Evolutionary conservation across 2,113 vertebrate genomes (phyloP), one percentile per base, ranked within the genome.

Genomic region (Falcunculus frontatus): DNA sequence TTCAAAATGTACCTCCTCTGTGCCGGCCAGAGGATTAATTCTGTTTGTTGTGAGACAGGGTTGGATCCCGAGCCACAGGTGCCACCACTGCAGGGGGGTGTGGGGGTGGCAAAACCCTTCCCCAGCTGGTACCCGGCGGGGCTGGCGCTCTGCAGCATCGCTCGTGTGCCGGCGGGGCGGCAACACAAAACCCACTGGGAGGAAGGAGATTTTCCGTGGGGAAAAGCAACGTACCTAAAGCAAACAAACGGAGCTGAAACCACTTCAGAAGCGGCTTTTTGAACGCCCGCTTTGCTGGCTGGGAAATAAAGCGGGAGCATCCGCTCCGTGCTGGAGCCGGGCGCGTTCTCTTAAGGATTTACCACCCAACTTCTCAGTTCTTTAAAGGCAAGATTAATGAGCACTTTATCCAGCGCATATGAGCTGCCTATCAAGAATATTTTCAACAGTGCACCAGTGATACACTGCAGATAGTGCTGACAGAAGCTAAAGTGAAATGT

Each of bases 401-500:
- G 96, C 73, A 29, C 94, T 90, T 92, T 92, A 96, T 97, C 89
- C 90, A 65, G 55, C 3, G 72, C 96, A 35, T 55, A 92, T 69
- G 93, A 94, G 69, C 97, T 97, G 89, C 97, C 96, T 93, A 76
- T 97, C 97, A 94, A 95, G 89, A 81, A 89, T 90, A 95, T 96
- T 86, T 92, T 96, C 91, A 63, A 55, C 95, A 63, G 55, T 26
- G 69, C 49, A 65, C 63, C 53, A 91, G 74, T 29, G 89, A 94
- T 68, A 49, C 72, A 21, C 93, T 67, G 68, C 78, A 91, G 94
- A 96, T 73, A 95, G 94, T 93, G 97, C 98, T 97, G 97, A 97
- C 97, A 96, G 96, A 94, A 97, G 94, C 95, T 79, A 79, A 95
- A 97, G 97, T 94, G 93, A 98, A 98, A 98, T 97, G 98, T 97